These are phyloP conservation scores for Amphipoea oculea DNA, from an alignment of 2,888 invertebrate genomes.

Conservation along the genomic window DNA sequence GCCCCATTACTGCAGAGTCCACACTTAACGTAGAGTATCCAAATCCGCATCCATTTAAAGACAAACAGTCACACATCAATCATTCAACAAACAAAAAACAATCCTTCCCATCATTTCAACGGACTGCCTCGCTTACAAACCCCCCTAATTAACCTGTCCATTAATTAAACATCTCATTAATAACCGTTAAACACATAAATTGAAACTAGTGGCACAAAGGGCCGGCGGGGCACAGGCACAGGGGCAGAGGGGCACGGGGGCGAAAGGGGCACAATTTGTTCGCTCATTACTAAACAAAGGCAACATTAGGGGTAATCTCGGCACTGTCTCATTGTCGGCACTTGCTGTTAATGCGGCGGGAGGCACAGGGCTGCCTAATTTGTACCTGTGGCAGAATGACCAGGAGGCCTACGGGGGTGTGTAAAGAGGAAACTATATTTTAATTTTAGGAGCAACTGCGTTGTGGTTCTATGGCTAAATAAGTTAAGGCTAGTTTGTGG, in stretches of 20 bases:
- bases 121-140: slow-evolving; percentile 21
- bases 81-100: slow-evolving; percentile 33
- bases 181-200: slow-evolving; percentile 66
- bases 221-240: slow-evolving; percentile 36
- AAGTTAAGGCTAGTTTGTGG: background rate
- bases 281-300: slow-evolving; percentile 76
- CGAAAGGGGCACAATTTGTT: slow-evolving; percentile 70
- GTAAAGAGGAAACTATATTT: slow-evolving; percentile 1
- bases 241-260: slow-evolving; percentile 44
- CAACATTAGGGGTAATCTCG: slow-evolving; percentile 75
- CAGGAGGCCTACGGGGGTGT: background rate
- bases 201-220: slow-evolving; percentile 63
- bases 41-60: background rate
- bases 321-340: slow-evolving; percentile 67
- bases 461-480: background rate
- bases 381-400: slow-evolving; percentile 20
- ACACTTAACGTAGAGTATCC: background rate
- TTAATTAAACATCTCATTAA: slow-evolving; percentile 65
- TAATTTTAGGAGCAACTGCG: background rate
- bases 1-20: background rate
- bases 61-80: slow-evolving; percentile 28
- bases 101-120: slow-evolving; percentile 13
- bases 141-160: slow-evolving; percentile 48
- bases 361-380: slow-evolving; percentile 60
- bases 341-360: slow-evolving; percentile 59